Evolutionary conservation across 2,797 vertebrate species (phyloP).

Genomic region (Pseudochirops corinnae): DNA sequence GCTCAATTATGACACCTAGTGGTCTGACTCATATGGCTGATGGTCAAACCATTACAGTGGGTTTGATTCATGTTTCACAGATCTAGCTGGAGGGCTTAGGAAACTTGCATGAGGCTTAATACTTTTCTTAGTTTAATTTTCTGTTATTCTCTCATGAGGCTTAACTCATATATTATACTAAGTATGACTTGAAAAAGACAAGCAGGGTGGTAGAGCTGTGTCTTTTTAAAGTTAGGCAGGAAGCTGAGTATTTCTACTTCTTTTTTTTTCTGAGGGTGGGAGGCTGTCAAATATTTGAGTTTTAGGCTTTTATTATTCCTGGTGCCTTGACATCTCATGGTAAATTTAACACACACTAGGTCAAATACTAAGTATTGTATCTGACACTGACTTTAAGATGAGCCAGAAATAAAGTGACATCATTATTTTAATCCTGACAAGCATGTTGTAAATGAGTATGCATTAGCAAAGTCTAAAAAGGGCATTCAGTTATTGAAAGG

Average conservation of each 20-base stretch:
- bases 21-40: not conserved
- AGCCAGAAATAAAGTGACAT: not conserved
- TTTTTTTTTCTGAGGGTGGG: not conserved
- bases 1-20: conserved; percentile 1
- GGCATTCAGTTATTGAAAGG: not conserved
- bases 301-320: not conserved
- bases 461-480: not conserved
- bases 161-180: not conserved
- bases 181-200: conserved; percentile 32
- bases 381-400: not conserved
- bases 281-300: not conserved
- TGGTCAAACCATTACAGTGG: not conserved
- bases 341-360: not conserved
- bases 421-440: not conserved
- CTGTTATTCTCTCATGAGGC: not conserved
- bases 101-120: not conserved
- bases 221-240: not conserved
- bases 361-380: not conserved
- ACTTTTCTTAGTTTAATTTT: not conserved
- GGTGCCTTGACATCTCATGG: not conserved
- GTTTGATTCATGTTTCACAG: not conserved
- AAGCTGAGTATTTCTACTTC: not conserved
- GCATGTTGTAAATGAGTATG: not conserved
- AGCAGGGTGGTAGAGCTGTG: not conserved
- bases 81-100: not conserved